Evolutionary conservation across 2,797 vertebrate species (phyloP).

Genomic region (Gymnoscopelus microlampas): DNA sequence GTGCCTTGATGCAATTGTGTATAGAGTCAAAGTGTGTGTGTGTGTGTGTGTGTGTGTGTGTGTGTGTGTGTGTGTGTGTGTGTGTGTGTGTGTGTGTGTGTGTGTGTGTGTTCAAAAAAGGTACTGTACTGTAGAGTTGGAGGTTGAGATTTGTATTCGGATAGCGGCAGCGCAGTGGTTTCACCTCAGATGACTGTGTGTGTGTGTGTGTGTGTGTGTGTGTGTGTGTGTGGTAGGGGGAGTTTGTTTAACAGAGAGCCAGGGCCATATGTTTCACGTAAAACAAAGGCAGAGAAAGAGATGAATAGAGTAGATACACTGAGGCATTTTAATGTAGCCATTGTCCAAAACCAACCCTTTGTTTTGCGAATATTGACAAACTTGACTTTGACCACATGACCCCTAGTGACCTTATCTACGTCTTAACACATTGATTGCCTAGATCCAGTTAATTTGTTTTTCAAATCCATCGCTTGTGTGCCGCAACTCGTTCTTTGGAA

Average conservation of each 20-base stretch:
- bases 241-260: slow-evolving; percentile 28
- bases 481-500: too few species aligned
- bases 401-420: too few species aligned
- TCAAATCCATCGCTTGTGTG: too few species aligned
- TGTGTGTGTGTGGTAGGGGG: slow-evolving; percentile 20
- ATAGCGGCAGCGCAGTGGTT: too few species aligned
- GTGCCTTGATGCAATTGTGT: too few species aligned
- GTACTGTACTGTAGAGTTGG: not conserved
- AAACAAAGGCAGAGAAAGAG: slow-evolving; percentile 12
- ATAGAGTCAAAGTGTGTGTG: too few species aligned
- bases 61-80: not conserved
- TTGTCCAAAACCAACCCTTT: too few species aligned
- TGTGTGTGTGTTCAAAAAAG: not conserved
- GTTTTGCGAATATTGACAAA: too few species aligned
- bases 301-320: slow-evolving; percentile 26
- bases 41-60: not conserved
- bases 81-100: slow-evolving; percentile 17
- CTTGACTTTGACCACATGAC: too few species aligned
- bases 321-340: too few species aligned
- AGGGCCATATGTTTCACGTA: slow-evolving; percentile 47
- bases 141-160: not conserved
- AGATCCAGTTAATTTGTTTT: too few species aligned
- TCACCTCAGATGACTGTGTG: not conserved
- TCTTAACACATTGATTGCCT: too few species aligned
- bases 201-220: slow-evolving; percentile 32